Base-by-base conservation (phyloP, 2,888 invertebrate genomes). In the Sarcophaga subvicina region DNA sequence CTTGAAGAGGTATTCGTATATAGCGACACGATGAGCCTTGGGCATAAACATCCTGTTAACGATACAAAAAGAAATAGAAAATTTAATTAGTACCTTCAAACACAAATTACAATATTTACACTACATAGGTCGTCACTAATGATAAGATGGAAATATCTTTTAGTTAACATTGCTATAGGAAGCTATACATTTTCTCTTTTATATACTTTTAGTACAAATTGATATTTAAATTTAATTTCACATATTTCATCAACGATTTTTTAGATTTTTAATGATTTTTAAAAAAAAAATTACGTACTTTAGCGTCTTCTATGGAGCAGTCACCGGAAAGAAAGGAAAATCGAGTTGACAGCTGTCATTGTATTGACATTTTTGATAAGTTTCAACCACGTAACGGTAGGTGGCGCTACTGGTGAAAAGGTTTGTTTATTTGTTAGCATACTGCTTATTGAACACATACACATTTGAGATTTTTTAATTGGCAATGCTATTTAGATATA, bases 1-100 rank as follows among this genome's bases (percentile, higher is more conserved):
- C 94, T 98, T 98, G 94, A 99, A 99, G 91, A 99, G 96, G 95
- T 98, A 98, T 94, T 99, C 99, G 94, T 98, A 99, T 94, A 99
- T 99, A 91, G 97, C 95, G 90, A 98, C 97, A 93, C 99, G 96
- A 94, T 99, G 98, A 95, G 98, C 97, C 95, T 99, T 99, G 92
- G 99, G 99, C 98, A 99, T 99, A 98, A 99, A 98, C 99, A 99
- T 99, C 94, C 97, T 98, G 94, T 93, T 14, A 94, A 94, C 84
- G 88, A 84, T 60, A 37, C 2, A 37, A 37, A 37, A 37, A 77
- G 37, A 11, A 27, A 90, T 87, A 87, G 89, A 89, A 72, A 87
- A 75, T 69, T 8, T 6, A 64, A 82, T 69, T 72, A 81, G 20
- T 85, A 80, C n/a, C 12, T 63, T 75, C 10, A 37, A 17, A 59